Percentiles rank a stretch among this genome's conserved stretches.
phyloP scores from a whole-genome alignment of 1,140 invertebrate genomes.

The Rhagoletis pomonella region DNA sequence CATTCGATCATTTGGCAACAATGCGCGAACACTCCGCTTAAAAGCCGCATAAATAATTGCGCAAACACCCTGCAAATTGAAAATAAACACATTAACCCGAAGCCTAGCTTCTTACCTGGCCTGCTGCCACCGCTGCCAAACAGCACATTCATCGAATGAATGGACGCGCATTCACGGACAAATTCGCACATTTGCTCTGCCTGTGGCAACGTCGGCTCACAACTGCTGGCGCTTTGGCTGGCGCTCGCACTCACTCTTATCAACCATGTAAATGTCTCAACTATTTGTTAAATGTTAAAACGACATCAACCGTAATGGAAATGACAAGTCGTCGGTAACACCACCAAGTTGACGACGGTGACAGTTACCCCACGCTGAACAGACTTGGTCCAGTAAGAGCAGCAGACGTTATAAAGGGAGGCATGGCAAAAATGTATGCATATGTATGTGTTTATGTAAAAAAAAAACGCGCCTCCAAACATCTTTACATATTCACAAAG shows the following conservation, averaged over 20 bases:
- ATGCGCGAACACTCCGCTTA: slow-evolving; percentile 30
- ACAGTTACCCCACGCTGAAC: background rate
- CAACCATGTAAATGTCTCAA: slow-evolving; percentile 72
- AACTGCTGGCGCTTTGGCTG: background rate
- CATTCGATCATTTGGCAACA: slow-evolving; percentile 20
- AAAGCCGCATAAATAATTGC: slow-evolving; percentile 54
- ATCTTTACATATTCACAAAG: background rate
- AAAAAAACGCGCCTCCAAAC: background rate
- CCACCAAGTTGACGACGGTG: slow-evolving; percentile 25
- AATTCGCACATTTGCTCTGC: background rate
- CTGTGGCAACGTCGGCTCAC: background rate
- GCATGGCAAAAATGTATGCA: background rate
- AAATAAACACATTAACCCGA: slow-evolving; percentile 54
- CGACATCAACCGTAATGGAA: slow-evolving; percentile 73
- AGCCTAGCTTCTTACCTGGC: background rate
- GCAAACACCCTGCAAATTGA: slow-evolving; percentile 39
- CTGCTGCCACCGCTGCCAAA: background rate
- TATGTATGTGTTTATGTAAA: background rate
- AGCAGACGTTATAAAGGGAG: background rate
- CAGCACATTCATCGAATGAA: background rate
- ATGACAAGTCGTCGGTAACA: slow-evolving; percentile 68
- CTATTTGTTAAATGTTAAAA: slow-evolving; percentile 74
- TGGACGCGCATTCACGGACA: background rate
- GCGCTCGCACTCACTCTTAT: slow-evolving; percentile 51
- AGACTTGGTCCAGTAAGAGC: background rate